Conservation (phyloP, 2,888 invertebrate genomes). For the Ferrisia virgata region DNA sequence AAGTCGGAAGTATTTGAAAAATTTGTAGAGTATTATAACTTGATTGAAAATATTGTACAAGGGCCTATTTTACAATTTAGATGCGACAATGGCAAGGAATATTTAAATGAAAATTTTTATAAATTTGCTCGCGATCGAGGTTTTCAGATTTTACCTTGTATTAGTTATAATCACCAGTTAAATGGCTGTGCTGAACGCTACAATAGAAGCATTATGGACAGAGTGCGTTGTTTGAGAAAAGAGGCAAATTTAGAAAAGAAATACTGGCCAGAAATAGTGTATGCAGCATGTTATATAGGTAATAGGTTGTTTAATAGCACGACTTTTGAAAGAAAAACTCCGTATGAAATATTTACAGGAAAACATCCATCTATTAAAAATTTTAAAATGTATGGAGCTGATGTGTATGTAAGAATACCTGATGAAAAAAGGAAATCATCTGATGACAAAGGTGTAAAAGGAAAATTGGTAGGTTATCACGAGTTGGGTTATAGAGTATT, state of each 20-base stretch:
- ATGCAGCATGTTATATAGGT: slow-evolving; percentile 33
- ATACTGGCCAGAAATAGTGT: slow-evolving; percentile 44
- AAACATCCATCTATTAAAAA: slow-evolving; percentile 50
- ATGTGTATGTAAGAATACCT: slow-evolving; percentile 50
- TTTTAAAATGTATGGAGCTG: slow-evolving; percentile 51
- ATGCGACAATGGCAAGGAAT: slow-evolving; percentile 47
- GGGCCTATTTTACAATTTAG: slow-evolving; percentile 44
- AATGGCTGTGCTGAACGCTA: slow-evolving; percentile 46
- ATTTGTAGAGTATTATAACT: slow-evolving; percentile 46
- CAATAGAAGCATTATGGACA: slow-evolving; percentile 34
- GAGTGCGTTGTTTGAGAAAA: background rate
- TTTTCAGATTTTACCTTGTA: slow-evolving; percentile 44
- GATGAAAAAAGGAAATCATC: slow-evolving; percentile 49
- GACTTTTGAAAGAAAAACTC: slow-evolving; percentile 49
- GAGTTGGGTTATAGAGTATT: slow-evolving; percentile 21
- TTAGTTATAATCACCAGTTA: slow-evolving; percentile 43
- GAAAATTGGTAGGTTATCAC: slow-evolving; percentile 22
- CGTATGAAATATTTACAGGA: slow-evolving; percentile 50
- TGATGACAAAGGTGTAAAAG: background rate
- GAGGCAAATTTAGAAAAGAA: background rate
- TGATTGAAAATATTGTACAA: slow-evolving; percentile 44
- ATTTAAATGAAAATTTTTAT: slow-evolving; percentile 46
- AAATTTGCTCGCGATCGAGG: slow-evolving; percentile 43
- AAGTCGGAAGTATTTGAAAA: slow-evolving; percentile 48
- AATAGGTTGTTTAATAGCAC: slow-evolving; percentile 44